Conservation (phyloP, 2,113 vertebrate genomes). For the Martes martes region DNA sequence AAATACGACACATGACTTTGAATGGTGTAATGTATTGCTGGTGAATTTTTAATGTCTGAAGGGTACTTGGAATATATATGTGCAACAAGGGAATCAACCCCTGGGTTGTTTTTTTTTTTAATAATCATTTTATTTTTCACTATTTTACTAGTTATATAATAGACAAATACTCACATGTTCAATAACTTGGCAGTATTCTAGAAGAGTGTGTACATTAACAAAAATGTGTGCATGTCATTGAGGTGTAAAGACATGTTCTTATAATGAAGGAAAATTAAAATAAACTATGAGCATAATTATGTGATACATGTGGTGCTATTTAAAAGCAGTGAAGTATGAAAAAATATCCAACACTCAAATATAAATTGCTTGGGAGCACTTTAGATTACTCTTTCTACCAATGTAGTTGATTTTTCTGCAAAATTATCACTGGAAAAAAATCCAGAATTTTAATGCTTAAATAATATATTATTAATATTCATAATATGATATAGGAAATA, state of each 20-base stretch:
- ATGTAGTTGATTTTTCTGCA: background rate
- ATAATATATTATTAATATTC: background rate
- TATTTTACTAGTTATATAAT: background rate
- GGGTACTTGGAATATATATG: background rate
- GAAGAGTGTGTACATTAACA: background rate
- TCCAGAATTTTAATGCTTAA: background rate
- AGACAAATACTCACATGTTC: background rate
- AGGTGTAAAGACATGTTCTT: background rate
- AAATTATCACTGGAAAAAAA: constrained; percentile 12
- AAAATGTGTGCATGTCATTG: constrained; percentile 12
- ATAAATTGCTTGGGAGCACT: background rate
- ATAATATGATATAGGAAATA: background rate
- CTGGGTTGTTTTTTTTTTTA: background rate
- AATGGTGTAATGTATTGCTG: constrained; percentile 9
- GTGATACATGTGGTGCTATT: background rate
- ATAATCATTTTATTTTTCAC: constrained; percentile 21
- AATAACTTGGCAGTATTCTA: background rate
- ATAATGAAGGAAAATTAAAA: constrained; percentile 11
- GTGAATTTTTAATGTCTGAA: constrained; percentile 37
- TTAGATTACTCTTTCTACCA: background rate
- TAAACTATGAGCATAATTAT: constrained; percentile 16
- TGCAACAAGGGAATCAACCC: background rate
- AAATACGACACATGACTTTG: background rate
- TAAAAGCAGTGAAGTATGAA: constrained; percentile 13
- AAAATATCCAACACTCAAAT: constrained; percentile 1